These are phyloP conservation scores for Psophia crepitans DNA, from an alignment of 2,113 vertebrate species.

Conservation along the genomic window DNA sequence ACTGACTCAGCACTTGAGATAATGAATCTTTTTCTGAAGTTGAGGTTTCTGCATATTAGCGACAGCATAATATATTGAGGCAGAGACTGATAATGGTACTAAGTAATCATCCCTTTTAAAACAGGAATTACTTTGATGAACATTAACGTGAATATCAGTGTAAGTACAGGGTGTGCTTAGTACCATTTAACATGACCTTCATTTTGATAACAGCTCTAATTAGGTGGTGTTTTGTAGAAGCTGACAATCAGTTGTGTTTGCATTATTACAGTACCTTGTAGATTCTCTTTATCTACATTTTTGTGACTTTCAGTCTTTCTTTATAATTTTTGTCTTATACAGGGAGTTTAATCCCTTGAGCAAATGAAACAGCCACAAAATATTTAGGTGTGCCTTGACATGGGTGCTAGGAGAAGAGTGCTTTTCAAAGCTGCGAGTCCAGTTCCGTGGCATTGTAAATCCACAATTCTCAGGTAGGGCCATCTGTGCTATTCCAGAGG, in stretches of 20 bases:
- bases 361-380: background rate
- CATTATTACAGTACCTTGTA: background rate
- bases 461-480: background rate
- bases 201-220: conserved; percentile 57
- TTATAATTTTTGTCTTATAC: background rate
- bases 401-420: background rate
- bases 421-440: background rate
- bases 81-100: conserved; percentile 56
- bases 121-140: conserved; percentile 68
- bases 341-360: background rate
- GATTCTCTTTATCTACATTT: background rate
- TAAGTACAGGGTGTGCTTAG: conserved; percentile 53
- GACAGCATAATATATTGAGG: conserved; percentile 36
- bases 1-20: conserved; percentile 28
- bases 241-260: background rate
- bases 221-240: background rate
- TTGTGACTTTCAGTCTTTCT: background rate
- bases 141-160: conserved; percentile 61
- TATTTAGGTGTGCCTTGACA: background rate
- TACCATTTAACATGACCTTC: conserved; percentile 64
- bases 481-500: background rate
- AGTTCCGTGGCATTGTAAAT: background rate
- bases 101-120: conserved; percentile 64
- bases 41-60: conserved; percentile 60
- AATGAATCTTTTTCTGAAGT: conserved; percentile 58